Base-by-base conservation (phyloP, 2,888 invertebrate species). In the Gari tellinella region DNA sequence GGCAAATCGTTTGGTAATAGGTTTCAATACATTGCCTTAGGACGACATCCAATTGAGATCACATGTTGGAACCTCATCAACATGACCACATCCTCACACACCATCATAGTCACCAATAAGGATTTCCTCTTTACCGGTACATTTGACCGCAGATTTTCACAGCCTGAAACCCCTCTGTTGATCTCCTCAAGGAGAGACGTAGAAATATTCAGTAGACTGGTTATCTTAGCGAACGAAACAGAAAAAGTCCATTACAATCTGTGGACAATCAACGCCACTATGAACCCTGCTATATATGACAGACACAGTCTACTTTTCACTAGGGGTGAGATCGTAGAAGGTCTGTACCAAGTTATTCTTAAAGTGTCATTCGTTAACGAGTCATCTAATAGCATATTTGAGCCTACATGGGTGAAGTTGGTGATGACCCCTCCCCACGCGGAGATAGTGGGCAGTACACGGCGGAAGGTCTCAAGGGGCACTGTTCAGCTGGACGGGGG, bases 101-200 rank as follows among this genome's bases (percentile, higher is more conserved):
- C 60, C 21, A 72, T 78, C 26, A 52, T 49, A 14, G 70, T 78
- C 1, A 73, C 70, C 3, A 78, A 78, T 43, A 53, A 70, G 25
- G 64, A 78, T 21, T 78, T 78, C 46, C 25, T 67, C n/a, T 73
- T 78, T 37, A 53, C 57, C 21, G 83, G 83, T 12, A 63, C 76
- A 12, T 83, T 83, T 72, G 81, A 82, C 49, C 58, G 80, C 21
- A 67, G 72, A 12, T 83, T 80, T 61, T 81, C 83, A 0, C 76
- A 73, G 26, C 14, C 10, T 1, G 21, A 49, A 7, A 74, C 74
- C 0, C 80, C 83, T 4, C 63, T 83, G 56, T 68, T 58, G 43
- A 48, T 79, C 7, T 73, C 65, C 12, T 68, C 80, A 0, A 80
- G 80, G 63, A 55, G 68, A 37, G 83, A 81, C 45, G 66, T 64